Evolutionary conservation across 2,113 vertebrate species (phyloP).

Genomic region (Notothenia rossii): DNA sequence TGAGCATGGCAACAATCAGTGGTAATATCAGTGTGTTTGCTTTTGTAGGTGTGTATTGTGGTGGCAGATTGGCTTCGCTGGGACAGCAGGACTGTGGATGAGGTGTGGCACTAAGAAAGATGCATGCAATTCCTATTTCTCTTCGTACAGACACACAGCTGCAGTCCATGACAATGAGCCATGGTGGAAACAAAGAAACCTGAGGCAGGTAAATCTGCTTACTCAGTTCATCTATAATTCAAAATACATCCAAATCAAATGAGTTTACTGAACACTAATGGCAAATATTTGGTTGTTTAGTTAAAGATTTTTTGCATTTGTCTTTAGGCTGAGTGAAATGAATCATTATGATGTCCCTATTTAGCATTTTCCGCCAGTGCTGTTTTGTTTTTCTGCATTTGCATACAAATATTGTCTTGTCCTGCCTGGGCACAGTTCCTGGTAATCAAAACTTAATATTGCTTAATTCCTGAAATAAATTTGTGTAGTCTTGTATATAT

Average conservation of each 20-base stretch:
- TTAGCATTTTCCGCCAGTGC: constrained; percentile 54
- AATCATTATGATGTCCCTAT: constrained; percentile 32
- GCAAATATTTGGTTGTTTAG: constrained; percentile 64
- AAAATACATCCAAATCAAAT: constrained; percentile 65
- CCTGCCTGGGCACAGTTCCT: constrained; percentile 48
- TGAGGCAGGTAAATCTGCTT: constrained; percentile 29
- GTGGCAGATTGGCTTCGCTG: constrained; percentile 34
- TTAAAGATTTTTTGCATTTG: constrained; percentile 56
- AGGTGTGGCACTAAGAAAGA: constrained; percentile 38
- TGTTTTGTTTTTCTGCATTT: constrained; percentile 60
- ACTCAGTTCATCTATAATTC: constrained; percentile 40
- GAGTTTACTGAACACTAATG: constrained; percentile 54
- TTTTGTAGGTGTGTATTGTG: constrained; percentile 16
- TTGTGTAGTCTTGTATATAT: constrained; percentile 29
- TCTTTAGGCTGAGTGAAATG: constrained; percentile 39
- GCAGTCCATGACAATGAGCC: constrained; percentile 34
- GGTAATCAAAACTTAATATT: constrained; percentile 57
- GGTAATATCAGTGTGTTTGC: neutral
- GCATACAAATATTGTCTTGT: constrained; percentile 58
- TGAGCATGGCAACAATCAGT: constrained; percentile 17
- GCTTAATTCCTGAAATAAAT: constrained; percentile 60
- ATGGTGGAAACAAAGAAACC: constrained; percentile 4
- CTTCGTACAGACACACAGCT: constrained; percentile 9
- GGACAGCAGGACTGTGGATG: constrained; percentile 32
- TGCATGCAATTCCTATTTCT: constrained; percentile 17